These are phyloP conservation scores for Puffinus mauretanicus DNA, from an alignment of 2,113 vertebrate species.

Conservation along the genomic window DNA sequence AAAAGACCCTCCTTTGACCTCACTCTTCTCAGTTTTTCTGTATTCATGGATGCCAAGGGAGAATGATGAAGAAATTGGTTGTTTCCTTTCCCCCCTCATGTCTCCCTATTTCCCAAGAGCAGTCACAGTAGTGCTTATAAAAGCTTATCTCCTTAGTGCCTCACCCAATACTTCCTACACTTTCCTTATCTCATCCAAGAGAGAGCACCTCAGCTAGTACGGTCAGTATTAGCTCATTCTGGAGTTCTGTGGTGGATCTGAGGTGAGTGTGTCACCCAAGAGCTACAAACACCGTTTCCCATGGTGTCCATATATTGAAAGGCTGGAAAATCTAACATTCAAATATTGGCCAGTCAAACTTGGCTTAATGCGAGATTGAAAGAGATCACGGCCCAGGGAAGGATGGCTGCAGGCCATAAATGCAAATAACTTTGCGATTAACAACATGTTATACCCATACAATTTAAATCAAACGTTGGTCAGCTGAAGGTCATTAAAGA, in stretches of 20 bases:
- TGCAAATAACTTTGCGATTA: constrained; percentile 50
- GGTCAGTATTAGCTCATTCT: background rate
- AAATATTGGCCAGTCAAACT: background rate
- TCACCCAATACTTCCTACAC: background rate
- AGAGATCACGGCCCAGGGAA: constrained; percentile 7
- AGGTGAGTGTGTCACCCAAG: background rate
- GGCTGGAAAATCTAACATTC: background rate
- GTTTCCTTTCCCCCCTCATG: background rate
- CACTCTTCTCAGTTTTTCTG: background rate
- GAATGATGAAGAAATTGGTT: background rate
- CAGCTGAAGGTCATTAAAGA: constrained; percentile 33
- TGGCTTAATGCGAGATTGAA: background rate
- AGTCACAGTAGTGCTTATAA: background rate
- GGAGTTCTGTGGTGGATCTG: background rate
- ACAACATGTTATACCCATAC: constrained; percentile 40
- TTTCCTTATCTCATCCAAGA: background rate
- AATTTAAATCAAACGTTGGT: constrained; percentile 38
- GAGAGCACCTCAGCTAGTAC: background rate
- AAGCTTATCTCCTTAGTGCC: background rate
- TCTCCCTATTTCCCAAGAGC: background rate
- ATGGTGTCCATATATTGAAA: background rate
- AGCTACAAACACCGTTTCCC: background rate
- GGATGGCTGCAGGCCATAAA: constrained; percentile 27
- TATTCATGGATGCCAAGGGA: background rate
- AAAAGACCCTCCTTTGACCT: background rate